Evolutionary conservation across 2,797 vertebrate genomes (phyloP).

Genomic region (Yasuhikotakia modesta): DNA sequence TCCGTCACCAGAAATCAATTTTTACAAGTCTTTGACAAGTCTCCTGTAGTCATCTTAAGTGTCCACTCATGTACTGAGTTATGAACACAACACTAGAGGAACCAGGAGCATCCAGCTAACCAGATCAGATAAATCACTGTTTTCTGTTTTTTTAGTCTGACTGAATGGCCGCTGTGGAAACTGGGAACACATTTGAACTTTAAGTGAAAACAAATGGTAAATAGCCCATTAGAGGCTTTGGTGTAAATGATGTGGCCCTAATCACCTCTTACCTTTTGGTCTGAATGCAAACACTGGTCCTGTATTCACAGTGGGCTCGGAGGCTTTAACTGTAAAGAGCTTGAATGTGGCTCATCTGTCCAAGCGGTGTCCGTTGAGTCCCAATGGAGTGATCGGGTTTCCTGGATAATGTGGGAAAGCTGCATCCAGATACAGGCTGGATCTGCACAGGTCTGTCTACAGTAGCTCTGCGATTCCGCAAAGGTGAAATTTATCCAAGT

Average conservation of each 20-base stretch:
- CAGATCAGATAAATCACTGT: not conserved
- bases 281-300: slow-evolving; percentile 31
- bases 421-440: slow-evolving; percentile 13
- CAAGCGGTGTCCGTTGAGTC: slow-evolving; percentile 53
- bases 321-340: slow-evolving; percentile 19
- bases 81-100: too few relatives aligned
- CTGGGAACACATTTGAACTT: slow-evolving; percentile 12
- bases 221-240: slow-evolving; percentile 22
- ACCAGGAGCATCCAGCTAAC: too few relatives aligned
- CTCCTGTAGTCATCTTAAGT: too few relatives aligned
- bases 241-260: slow-evolving; percentile 17
- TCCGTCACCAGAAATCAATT: too few relatives aligned
- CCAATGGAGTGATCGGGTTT: slow-evolving; percentile 63
- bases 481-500: slow-evolving; percentile 27
- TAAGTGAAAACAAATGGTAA: slow-evolving; percentile 14
- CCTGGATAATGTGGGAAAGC: slow-evolving; percentile 60
- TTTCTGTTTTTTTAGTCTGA: not conserved
- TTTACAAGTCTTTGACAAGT: too few relatives aligned
- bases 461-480: slow-evolving; percentile 13
- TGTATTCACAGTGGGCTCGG: slow-evolving; percentile 10
- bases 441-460: slow-evolving; percentile 33
- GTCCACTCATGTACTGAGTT: too few relatives aligned
- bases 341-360: slow-evolving; percentile 29
- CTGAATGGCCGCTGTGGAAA: slow-evolving; percentile 7
- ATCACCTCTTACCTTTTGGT: slow-evolving; percentile 28